Percentiles rank a stretch among this genome's conserved stretches.
phyloP scores from a whole-genome alignment of 2,113 vertebrate species.

The Actinemys pallida region DNA sequence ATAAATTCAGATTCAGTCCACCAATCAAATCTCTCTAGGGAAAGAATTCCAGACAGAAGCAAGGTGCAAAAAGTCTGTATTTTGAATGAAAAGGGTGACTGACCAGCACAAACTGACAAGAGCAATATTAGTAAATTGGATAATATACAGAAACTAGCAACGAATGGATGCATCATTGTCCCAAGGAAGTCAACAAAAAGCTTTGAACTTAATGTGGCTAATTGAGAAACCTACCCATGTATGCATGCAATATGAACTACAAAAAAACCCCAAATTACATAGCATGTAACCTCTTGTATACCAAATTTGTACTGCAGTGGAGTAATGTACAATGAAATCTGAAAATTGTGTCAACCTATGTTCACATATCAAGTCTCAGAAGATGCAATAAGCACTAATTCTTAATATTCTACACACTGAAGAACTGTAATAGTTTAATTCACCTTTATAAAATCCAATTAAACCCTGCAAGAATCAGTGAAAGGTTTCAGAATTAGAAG shows the following conservation, averaged over 20 bases:
- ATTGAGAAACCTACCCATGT: not conserved
- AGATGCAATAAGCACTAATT: not conserved
- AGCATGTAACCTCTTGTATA: not conserved
- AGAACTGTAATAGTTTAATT: fast-evolving
- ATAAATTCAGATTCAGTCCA: not conserved
- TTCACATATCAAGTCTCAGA: not conserved
- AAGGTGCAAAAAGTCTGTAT: not conserved
- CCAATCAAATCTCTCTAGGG: not conserved
- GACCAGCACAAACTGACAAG: not conserved
- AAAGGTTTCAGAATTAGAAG: not conserved
- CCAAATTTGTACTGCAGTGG: not conserved
- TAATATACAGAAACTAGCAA: not conserved
- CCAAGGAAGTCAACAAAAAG: not conserved
- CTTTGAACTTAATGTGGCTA: not conserved
- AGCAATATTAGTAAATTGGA: not conserved
- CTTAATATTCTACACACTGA: not conserved
- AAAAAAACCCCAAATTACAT: not conserved
- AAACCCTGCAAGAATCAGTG: not conserved
- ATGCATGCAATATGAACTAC: not conserved
- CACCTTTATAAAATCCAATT: not conserved
- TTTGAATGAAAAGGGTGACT: not conserved
- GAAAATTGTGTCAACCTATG: not conserved
- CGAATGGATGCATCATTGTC: not conserved
- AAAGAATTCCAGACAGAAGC: not conserved
- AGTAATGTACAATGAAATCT: not conserved